phyloP scores from a whole-genome alignment of 2,113 vertebrate genomes.

The Alces alces region DNA sequence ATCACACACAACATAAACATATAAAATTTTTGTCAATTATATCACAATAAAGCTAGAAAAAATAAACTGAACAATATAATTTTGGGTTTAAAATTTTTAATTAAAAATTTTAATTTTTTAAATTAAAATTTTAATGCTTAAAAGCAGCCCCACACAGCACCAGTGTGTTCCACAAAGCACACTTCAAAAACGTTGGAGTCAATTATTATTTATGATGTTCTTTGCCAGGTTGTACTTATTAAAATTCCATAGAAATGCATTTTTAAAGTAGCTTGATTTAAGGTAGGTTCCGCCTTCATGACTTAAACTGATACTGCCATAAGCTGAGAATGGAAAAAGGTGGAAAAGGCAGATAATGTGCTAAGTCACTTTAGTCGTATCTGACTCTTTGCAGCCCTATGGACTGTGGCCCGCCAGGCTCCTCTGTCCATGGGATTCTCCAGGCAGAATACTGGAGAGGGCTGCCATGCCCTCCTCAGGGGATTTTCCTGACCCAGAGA shows the following conservation, averaged over 20 bases:
- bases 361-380: not conserved
- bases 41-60: not conserved
- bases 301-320: not conserved
- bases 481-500: not conserved
- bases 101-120: not conserved
- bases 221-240: not conserved
- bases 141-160: not conserved
- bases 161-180: not conserved
- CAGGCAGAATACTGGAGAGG: not conserved
- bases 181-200: not conserved
- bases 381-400: not conserved
- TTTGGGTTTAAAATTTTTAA: not conserved
- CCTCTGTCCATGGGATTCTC: not conserved
- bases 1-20: not conserved
- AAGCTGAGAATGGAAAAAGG: not conserved
- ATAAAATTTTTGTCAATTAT: not conserved
- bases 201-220: not conserved
- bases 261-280: constrained; percentile 4
- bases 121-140: no score
- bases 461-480: not conserved
- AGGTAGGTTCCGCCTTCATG: not conserved
- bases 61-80: not conserved
- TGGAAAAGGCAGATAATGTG: not conserved
- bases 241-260: constrained; percentile 5
- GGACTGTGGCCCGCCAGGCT: not conserved